Base-by-base conservation (phyloP, 2,797 vertebrate genomes). In the Nasua narica region DNA sequence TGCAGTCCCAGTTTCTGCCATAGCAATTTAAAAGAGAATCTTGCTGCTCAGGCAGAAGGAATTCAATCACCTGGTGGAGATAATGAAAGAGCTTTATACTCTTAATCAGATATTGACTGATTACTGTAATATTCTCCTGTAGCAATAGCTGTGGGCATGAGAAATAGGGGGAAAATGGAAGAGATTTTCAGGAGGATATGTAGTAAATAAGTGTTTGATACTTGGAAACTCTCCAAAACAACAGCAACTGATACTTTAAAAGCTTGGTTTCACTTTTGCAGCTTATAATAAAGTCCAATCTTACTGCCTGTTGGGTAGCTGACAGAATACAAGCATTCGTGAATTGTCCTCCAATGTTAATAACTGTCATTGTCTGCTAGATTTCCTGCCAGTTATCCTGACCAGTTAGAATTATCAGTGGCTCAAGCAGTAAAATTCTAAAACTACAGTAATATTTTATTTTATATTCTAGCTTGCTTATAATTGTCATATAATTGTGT, bases 41-140 rank as follows among this genome's bases (percentile, higher is more conserved):
- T n/a, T 74, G 10, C 48, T 56, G 13, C 8, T 90, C 4, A 35
- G 35, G 74, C 67, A 76, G 29, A 95, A 90, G 52, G n/a, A 97
- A 97, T 97, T 97, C 86, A 97, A 16, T 98, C 93, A 79, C 79
- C 77, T 70, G 60, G 70, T 86, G 70, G 85, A 98, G 90, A 96
- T 96, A 98, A 97, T 97, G 94, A 98, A 98, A 98, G 74, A 79
- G 29, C 10, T 95, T 96, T 93, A 87, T 94, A 87, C 79, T 87
- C 98, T 98, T 97, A 97, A 98, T 97, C 97, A 98, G 94, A 72
- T 98, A 97, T 77, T 95, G 97, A 98, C 95, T 77, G 84, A 98
- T 98, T 96, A 90, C 84, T 89, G 14, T 96, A 98, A 98, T 98
- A 97, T 78, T 96, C 60, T 97, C 72, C 82, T 95, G 4, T 19